Percentiles rank a stretch among this genome's conserved stretches.
Conservation (phyloP, 2,888 invertebrate genomes). For the Scaptomyza flava region DNA sequence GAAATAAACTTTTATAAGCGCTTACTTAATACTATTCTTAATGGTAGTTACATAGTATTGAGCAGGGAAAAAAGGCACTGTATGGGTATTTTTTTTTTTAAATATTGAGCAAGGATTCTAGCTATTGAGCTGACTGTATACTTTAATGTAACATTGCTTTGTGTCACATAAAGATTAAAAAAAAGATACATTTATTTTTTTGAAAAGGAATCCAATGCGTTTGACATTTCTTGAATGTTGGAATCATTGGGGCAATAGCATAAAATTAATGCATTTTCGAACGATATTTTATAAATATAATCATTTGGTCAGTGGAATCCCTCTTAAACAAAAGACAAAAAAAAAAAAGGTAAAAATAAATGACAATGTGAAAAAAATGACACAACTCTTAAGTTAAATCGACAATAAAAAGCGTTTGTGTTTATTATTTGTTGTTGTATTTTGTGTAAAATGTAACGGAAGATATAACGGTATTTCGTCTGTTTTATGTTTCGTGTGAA, state of each 20-base stretch:
- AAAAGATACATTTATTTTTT: neutral
- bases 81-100: neutral
- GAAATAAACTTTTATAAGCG: conserved; percentile 1
- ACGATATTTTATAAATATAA: neutral
- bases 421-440: conserved; percentile 10
- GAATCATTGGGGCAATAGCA: neutral
- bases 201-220: neutral
- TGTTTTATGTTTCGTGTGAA: conserved; percentile 20
- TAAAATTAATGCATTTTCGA: too few relatives aligned
- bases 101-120: conserved; percentile 2
- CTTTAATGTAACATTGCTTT: neutral
- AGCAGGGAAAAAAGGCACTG: conserved; percentile 38
- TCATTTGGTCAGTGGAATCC: conserved; percentile 13
- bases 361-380: neutral
- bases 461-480: conserved; percentile 11
- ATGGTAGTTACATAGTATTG: conserved; percentile 5
- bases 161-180: too few relatives aligned
- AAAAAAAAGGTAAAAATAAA: conserved; percentile 8
- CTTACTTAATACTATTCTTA: neutral
- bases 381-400: conserved; percentile 10
- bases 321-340: conserved; percentile 6
- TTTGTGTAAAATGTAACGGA: neutral
- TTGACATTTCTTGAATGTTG: neutral
- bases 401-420: conserved; percentile 4
- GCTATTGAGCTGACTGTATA: conserved; percentile 23